Conservation (phyloP, 92 coral and sea anemone genomes). For the Ricordea florida region DNA sequence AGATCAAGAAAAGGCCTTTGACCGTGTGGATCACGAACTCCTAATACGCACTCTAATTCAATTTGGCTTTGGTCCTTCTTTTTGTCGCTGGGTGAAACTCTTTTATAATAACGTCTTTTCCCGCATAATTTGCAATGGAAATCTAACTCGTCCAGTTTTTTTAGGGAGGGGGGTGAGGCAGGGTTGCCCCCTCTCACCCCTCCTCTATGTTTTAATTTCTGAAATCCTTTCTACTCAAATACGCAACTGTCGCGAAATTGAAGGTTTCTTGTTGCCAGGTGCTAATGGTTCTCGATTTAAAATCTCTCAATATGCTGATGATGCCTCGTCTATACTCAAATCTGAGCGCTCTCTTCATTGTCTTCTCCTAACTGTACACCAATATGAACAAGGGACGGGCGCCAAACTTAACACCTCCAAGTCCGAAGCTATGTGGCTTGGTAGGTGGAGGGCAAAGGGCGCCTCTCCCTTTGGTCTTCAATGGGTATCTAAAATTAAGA, state of each 20-base stretch:
- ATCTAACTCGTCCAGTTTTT: neutral
- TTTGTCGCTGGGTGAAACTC: conserved; percentile 1
- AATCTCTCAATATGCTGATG: neutral
- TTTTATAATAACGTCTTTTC: conserved; percentile 22
- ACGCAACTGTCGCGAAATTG: neutral
- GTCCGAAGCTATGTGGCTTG: no score
- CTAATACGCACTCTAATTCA: neutral
- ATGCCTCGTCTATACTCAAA: neutral
- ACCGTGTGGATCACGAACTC: neutral
- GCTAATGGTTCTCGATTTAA: neutral
- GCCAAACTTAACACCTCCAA: no score
- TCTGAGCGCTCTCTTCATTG: neutral
- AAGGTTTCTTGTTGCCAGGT: neutral
- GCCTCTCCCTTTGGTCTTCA: neutral
- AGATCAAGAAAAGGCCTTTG: conserved; percentile 31
- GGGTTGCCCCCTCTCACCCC: conserved; percentile 2
- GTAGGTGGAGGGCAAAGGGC: neutral
- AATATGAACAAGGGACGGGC: neutral
- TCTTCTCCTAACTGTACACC: neutral
- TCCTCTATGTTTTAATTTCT: conserved; percentile 20
- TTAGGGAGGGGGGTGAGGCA: conserved; percentile 31
- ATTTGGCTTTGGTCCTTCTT: conserved; percentile 29
- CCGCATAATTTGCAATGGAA: conserved; percentile 8
- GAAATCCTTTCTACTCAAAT: neutral
- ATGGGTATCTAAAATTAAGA: conserved; percentile 21